Conservation (phyloP, 2,797 vertebrate genomes). For the Chloroceryle amazona region DNA sequence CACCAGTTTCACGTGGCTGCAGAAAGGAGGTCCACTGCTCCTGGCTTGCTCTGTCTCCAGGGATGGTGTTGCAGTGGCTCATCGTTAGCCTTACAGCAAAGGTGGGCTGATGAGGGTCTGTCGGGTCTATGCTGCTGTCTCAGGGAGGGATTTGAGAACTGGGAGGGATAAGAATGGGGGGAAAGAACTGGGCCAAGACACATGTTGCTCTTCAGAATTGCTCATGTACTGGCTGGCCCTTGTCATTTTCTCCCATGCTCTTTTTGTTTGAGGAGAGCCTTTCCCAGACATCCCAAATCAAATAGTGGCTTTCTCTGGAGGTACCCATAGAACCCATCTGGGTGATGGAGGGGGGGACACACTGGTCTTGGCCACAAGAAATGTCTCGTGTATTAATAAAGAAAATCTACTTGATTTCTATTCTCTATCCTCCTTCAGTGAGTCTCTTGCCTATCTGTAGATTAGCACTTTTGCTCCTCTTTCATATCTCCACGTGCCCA, state of each 20-base stretch:
- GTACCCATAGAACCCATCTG: neutral
- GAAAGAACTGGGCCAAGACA: neutral
- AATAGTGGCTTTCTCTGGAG: neutral
- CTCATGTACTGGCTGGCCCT: neutral
- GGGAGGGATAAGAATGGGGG: neutral
- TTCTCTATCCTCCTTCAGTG: neutral
- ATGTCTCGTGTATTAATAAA: neutral
- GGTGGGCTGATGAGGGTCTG: neutral
- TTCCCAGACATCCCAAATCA: neutral
- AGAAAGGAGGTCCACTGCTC: neutral
- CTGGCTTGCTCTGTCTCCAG: neutral
- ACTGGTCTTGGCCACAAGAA: neutral
- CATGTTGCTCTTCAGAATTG: neutral
- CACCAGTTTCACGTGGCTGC: rapidly evolving
- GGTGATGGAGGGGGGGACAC: too few relatives aligned
- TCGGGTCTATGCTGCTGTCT: neutral
- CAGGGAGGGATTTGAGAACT: neutral
- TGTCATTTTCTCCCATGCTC: rapidly evolving
- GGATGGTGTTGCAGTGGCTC: rapidly evolving
- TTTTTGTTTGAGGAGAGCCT: neutral
- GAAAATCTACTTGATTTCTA: neutral
- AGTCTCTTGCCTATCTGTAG: neutral
- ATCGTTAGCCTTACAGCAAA: neutral
- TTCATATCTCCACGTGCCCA: neutral
- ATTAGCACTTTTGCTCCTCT: neutral